phyloP scores from a whole-genome alignment of 2,888 invertebrate genomes.

The Nomada ruficornis region DNA sequence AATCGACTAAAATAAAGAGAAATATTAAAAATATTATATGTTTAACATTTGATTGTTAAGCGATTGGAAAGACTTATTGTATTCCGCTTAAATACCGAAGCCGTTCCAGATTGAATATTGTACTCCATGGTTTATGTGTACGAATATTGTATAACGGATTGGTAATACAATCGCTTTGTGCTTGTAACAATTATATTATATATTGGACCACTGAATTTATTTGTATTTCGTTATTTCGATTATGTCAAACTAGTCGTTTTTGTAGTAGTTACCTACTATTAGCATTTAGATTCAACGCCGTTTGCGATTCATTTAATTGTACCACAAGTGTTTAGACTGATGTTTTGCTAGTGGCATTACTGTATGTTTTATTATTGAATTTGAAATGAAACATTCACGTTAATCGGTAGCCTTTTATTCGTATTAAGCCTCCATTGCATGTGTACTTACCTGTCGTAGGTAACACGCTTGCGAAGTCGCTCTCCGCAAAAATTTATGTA shows the following conservation, averaged over 20 bases:
- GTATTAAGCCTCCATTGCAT: not conserved
- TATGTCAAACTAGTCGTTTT: constrained; percentile 30
- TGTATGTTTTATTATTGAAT: constrained; percentile 28
- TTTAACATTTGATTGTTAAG: not conserved
- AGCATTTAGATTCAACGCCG: not conserved
- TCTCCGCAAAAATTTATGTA: no score
- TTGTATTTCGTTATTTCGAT: constrained; percentile 4
- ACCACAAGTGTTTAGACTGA: constrained; percentile 7
- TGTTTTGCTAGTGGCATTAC: constrained; percentile 6
- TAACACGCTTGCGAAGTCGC: no score
- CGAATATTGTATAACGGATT: not conserved
- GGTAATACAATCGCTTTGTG: not conserved
- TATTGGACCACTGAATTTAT: not conserved
- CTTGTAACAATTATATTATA: not conserved
- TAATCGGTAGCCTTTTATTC: not conserved
- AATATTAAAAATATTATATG: not conserved
- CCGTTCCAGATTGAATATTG: constrained; percentile 22
- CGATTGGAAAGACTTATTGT: constrained; percentile 28
- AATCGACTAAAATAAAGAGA: not conserved
- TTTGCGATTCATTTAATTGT: constrained; percentile 4
- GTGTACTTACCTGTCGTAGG: no score
- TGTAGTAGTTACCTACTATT: constrained; percentile 12
- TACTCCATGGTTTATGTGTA: not conserved
- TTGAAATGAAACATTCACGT: constrained; percentile 37
- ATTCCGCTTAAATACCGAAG: constrained; percentile 1